phyloP scores from a whole-genome alignment of 2,888 invertebrate genomes.

The Synergus gifuensis region DNA sequence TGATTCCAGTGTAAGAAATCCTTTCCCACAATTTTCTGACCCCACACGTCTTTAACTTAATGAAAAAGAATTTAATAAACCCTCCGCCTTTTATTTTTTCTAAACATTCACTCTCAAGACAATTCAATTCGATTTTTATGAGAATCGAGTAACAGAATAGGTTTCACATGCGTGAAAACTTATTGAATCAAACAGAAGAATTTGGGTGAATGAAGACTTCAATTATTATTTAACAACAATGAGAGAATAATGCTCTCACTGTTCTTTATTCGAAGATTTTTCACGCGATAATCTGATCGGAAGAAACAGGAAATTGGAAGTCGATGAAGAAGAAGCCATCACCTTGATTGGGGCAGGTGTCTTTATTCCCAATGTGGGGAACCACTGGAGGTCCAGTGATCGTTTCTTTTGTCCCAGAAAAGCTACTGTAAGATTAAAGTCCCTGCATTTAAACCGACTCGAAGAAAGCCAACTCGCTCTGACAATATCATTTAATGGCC shows the following conservation, averaged over 20 bases:
- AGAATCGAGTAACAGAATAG: not conserved
- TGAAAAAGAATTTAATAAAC: not conserved
- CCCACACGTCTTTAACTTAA: not conserved
- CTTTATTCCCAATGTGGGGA: slow-evolving; percentile 15
- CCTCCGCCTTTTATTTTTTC: not conserved
- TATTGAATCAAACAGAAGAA: slow-evolving; percentile 3
- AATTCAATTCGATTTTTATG: not conserved
- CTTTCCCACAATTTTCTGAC: not conserved
- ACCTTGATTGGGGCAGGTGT: slow-evolving; percentile 46
- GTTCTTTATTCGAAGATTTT: slow-evolving; percentile 18
- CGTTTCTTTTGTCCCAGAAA: slow-evolving; percentile 12
- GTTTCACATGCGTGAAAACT: slow-evolving; percentile 20
- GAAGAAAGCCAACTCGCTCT: slow-evolving; percentile 32
- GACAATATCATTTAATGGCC: slow-evolving; percentile 43
- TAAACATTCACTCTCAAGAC: not conserved
- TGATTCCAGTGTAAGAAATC: not conserved
- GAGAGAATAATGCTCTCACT: slow-evolving; percentile 1
- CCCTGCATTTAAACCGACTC: slow-evolving; percentile 14
- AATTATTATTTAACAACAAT: not conserved
- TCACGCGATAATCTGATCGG: slow-evolving; percentile 41
- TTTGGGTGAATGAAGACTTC: slow-evolving; percentile 1
- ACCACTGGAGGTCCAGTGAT: slow-evolving; percentile 22
- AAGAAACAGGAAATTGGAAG: slow-evolving; percentile 53
- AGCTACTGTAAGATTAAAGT: slow-evolving; percentile 37
- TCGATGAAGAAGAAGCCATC: slow-evolving; percentile 43